Conservation (phyloP, 2,113 vertebrate genomes). For the Donacobius atricapilla region DNA sequence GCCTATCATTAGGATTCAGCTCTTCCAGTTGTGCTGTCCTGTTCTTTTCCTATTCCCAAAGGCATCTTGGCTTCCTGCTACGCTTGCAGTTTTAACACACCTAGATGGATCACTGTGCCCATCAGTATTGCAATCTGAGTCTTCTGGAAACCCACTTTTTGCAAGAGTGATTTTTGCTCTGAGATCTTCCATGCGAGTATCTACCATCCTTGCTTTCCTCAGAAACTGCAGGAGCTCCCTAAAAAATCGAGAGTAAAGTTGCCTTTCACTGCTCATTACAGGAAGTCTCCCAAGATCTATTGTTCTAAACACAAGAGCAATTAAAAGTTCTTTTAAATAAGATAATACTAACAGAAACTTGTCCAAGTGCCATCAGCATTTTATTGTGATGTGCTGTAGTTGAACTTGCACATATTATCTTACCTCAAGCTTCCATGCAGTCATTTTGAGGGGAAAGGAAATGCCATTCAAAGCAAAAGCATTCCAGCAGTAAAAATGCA, state of each 20-base stretch:
- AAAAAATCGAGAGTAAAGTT: background rate
- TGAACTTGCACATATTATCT: background rate
- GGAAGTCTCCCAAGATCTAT: background rate
- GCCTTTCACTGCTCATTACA: background rate
- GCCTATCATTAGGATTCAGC: background rate
- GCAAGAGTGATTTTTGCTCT: background rate
- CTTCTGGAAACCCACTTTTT: background rate
- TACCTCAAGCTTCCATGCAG: conserved; percentile 36
- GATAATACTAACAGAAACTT: conserved; percentile 17
- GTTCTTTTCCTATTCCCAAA: background rate
- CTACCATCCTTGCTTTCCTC: background rate
- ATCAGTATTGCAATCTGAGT: background rate
- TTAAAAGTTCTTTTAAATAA: background rate
- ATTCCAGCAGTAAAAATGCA: conserved; percentile 31
- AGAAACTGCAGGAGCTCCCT: background rate
- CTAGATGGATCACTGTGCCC: background rate
- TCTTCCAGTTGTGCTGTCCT: background rate
- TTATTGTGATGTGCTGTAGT: background rate
- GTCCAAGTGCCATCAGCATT: background rate
- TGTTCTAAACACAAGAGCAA: conserved; percentile 5
- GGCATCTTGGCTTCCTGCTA: background rate
- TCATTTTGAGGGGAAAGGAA: conserved; percentile 40
- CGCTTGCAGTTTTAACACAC: background rate
- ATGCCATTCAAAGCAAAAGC: conserved; percentile 9
- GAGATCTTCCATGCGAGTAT: background rate